Percentiles rank a stretch among this genome's conserved stretches.
These are phyloP conservation scores for Arizona elegans DNA, from an alignment of 2,113 vertebrate genomes.

Conservation along the genomic window DNA sequence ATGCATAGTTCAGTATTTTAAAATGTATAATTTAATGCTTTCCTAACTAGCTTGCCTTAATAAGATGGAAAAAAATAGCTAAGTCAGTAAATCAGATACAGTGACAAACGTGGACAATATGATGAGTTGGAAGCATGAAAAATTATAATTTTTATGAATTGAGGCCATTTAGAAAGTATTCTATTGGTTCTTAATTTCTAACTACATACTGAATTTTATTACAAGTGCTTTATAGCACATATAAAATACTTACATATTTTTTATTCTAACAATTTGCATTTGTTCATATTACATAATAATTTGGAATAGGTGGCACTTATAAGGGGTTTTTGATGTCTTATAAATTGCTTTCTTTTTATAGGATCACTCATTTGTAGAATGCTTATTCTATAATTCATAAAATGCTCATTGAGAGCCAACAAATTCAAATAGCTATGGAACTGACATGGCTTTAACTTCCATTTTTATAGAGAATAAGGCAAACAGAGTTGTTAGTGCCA, in stretches of 20 bases:
- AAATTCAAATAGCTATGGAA: background rate
- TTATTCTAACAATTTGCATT: background rate
- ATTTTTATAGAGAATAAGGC: background rate
- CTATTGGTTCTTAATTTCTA: constrained; percentile 31
- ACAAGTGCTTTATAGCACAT: background rate
- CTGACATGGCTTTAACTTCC: background rate
- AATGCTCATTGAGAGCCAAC: background rate
- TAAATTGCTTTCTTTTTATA: background rate
- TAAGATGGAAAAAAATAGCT: constrained; percentile 68
- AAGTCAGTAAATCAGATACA: constrained; percentile 54
- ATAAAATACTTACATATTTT: background rate
- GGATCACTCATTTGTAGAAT: background rate
- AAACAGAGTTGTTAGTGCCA: background rate
- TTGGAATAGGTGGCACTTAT: background rate
- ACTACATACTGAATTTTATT: background rate
- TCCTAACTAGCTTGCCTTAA: constrained; percentile 67
- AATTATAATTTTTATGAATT: constrained; percentile 45
- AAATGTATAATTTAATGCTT: constrained; percentile 65
- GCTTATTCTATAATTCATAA: background rate
- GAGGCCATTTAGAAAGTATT: background rate
- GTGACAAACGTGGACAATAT: constrained; percentile 68
- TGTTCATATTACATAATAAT: background rate
- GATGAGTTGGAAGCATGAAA: constrained; percentile 60
- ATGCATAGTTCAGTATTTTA: constrained; percentile 69
- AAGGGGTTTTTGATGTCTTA: background rate